Percentiles rank a stretch among this genome's conserved stretches.
Conservation (phyloP, 2,888 invertebrate species). For the Chalcosyrphus nemorum region DNA sequence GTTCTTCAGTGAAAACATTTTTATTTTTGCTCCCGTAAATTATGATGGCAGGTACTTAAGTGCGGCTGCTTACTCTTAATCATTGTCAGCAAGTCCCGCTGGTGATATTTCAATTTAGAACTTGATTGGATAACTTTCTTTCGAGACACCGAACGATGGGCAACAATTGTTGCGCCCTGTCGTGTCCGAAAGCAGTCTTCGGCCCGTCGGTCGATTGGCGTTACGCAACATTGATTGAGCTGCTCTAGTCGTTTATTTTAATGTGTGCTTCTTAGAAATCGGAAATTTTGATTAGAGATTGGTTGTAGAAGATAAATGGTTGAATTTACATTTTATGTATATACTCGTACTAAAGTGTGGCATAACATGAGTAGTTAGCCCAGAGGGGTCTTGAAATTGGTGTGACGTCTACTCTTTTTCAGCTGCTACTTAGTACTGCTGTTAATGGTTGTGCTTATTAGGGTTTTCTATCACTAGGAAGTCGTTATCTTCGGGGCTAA, state of each 20-base stretch:
- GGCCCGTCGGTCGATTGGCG: not conserved
- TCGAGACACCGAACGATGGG: slow-evolving; percentile 30
- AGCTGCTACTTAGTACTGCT: not conserved
- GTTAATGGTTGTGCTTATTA: not conserved
- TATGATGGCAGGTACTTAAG: slow-evolving; percentile 39
- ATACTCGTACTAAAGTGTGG: slow-evolving; percentile 9
- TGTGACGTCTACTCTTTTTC: not conserved
- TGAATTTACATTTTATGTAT: slow-evolving; percentile 48
- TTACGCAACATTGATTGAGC: slow-evolving; percentile 52
- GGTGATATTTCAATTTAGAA: slow-evolving; percentile 56
- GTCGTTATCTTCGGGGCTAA: not conserved
- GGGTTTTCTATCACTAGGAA: not conserved
- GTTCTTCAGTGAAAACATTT: slow-evolving; percentile 31
- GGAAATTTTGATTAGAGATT: slow-evolving; percentile 21
- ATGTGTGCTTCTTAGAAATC: not conserved
- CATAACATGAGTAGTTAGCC: not conserved
- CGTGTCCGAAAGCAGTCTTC: no score
- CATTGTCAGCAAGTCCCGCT: slow-evolving; percentile 5
- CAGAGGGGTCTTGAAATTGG: not conserved
- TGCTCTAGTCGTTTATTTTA: slow-evolving; percentile 5
- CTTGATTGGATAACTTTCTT: slow-evolving; percentile 55
- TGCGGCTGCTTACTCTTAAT: slow-evolving; percentile 8
- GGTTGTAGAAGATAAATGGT: slow-evolving; percentile 11
- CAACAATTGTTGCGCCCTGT: slow-evolving; percentile 1
- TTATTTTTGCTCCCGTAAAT: slow-evolving; percentile 45